phyloP scores from a whole-genome alignment of 2,113 vertebrate species.

The Elephas maximus region DNA sequence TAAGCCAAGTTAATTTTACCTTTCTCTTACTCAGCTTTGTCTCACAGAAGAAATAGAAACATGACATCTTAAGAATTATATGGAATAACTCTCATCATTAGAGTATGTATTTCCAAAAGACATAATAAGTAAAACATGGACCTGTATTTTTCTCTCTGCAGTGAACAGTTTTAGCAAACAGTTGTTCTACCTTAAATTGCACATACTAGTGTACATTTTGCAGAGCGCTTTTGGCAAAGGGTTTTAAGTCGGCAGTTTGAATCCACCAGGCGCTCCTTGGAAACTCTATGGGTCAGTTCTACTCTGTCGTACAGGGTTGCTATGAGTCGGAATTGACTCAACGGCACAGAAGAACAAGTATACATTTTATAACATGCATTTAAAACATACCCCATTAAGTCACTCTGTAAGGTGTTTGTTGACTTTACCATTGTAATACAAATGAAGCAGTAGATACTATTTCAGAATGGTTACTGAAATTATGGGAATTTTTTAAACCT shows the following conservation, averaged over 20 bases:
- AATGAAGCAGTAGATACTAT: not conserved
- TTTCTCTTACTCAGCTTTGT: not conserved
- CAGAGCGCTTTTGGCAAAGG: too few species aligned
- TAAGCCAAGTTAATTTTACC: not conserved
- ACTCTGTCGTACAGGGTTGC: too few species aligned
- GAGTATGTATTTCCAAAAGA: not conserved
- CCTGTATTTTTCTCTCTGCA: not conserved
- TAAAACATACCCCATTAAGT: not conserved
- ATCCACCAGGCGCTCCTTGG: too few species aligned
- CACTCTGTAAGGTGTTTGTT: not conserved
- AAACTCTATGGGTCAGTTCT: too few species aligned
- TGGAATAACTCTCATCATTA: not conserved
- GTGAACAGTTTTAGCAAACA: not conserved
- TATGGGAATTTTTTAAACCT: not conserved
- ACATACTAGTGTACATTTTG: not conserved
- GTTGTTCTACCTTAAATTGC: not conserved
- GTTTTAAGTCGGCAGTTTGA: too few species aligned
- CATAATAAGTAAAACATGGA: not conserved
- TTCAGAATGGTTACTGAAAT: not conserved
- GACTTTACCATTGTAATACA: not conserved
- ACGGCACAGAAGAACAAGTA: not conserved
- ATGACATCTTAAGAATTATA: not conserved
- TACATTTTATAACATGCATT: not conserved
- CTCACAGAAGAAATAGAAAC: not conserved
- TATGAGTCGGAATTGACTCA: too few species aligned